A percentile compares a stretch with the other conserved stretches of the same genome.
Conservation (phyloP, 2,888 invertebrate species). For the Phrixothrix hirtus region DNA sequence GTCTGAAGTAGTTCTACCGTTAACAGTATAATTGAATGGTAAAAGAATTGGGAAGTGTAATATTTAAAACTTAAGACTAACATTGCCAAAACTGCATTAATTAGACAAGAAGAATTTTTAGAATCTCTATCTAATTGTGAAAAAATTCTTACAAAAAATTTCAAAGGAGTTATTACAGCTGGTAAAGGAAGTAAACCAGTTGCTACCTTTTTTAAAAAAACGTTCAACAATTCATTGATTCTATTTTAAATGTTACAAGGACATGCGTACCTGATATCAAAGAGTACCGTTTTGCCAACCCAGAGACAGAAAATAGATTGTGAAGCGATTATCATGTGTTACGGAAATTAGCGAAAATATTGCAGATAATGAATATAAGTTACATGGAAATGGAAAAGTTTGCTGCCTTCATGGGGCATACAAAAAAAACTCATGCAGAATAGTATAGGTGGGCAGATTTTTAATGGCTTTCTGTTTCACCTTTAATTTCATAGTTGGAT, state of each 20-base stretch:
- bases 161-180: constrained; percentile 33
- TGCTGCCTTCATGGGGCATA: too few relatives aligned
- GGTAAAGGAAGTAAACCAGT: too few relatives aligned
- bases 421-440: too few relatives aligned
- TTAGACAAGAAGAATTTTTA: constrained; percentile 27
- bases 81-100: constrained; percentile 2
- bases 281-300: constrained; percentile 36
- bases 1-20: constrained; percentile 17
- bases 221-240: constrained; percentile 26
- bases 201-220: constrained; percentile 30
- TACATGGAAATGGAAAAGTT: too few relatives aligned
- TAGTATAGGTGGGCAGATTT: too few relatives aligned
- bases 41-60: too few relatives aligned
- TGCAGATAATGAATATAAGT: constrained; percentile 33
- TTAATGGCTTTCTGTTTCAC: not conserved
- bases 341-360: constrained; percentile 35
- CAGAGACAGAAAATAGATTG: constrained; percentile 26
- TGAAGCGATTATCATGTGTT: constrained; percentile 34
- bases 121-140: constrained; percentile 26
- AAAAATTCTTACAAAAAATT: constrained; percentile 29
- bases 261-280: constrained; percentile 29
- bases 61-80: constrained; percentile 20
- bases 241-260: constrained; percentile 23
- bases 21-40: constrained; percentile 14
- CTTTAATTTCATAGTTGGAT: not conserved